phyloP scores from a whole-genome alignment of 35 echinoderm and acorn worm species.

The Ptychodera flava region DNA sequence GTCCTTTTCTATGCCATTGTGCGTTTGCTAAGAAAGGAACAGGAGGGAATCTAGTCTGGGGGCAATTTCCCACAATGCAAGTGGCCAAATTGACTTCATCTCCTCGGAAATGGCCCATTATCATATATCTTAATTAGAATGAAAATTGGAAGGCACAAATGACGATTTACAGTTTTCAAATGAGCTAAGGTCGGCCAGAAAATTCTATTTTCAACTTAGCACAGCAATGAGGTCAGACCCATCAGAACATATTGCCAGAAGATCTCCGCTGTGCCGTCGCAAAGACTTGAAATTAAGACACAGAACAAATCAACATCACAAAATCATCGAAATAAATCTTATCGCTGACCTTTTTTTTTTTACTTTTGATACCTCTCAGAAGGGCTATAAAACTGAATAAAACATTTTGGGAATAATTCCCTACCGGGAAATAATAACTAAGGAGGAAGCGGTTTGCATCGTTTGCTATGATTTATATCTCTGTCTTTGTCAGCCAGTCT shows the following conservation, averaged over 20 bases:
- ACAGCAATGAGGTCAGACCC: neutral
- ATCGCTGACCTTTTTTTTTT: neutral
- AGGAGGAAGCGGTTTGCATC: neutral
- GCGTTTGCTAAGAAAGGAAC: too few species aligned
- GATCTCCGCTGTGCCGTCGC: neutral
- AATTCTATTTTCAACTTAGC: neutral
- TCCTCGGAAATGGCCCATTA: neutral
- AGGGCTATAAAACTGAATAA: neutral
- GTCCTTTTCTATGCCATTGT: too few species aligned
- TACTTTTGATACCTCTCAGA: neutral
- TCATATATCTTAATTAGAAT: neutral
- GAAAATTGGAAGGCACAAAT: neutral
- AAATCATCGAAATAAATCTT: neutral
- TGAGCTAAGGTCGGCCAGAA: neutral
- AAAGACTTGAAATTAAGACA: neutral
- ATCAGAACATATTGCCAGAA: neutral
- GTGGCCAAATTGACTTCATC: neutral
- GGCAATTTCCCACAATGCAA: neutral
- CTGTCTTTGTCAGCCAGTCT: neutral
- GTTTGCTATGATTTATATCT: constrained; percentile 2
- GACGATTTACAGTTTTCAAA: neutral
- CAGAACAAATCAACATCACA: neutral
- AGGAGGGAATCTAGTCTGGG: neutral
- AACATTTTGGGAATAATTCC: neutral
- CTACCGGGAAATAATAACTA: neutral